A percentile compares a stretch with the other conserved stretches of the same genome.
Conservation (phyloP, 2,888 invertebrate genomes). For the Agonum fuliginosum region DNA sequence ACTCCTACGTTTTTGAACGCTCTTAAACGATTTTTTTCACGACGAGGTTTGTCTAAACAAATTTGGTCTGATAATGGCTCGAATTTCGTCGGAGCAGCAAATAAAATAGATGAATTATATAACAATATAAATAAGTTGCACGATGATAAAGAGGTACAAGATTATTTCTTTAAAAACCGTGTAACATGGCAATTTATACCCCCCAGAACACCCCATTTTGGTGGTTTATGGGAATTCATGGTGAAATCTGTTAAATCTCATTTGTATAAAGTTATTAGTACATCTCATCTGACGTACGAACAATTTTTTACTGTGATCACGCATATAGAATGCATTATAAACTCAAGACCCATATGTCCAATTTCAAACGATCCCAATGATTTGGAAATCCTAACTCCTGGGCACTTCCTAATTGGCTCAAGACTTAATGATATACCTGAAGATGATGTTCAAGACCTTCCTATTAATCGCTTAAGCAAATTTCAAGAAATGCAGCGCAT, state of each 20-base stretch:
- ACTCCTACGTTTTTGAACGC: constrained; percentile 21
- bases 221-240: constrained; percentile 48
- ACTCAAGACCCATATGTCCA: constrained; percentile 56
- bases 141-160: neutral
- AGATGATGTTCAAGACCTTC: neutral
- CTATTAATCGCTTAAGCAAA: constrained; percentile 38
- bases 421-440: constrained; percentile 57
- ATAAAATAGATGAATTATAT: constrained; percentile 1
- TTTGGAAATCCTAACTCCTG: constrained; percentile 59
- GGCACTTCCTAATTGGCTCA: constrained; percentile 61
- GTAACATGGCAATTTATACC: constrained; percentile 59
- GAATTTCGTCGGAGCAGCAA: constrained; percentile 22
- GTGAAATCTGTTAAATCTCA: constrained; percentile 34
- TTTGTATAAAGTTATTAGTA: neutral
- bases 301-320: neutral
- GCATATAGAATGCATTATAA: constrained; percentile 8
- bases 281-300: neutral
- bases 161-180: neutral
- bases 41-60: neutral
- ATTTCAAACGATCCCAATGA: constrained; percentile 56
- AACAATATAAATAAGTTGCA: neutral
- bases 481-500: constrained; percentile 53
- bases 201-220: constrained; percentile 46
- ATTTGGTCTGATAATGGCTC: constrained; percentile 5
- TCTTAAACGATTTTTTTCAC: constrained; percentile 21